Base-by-base conservation (phyloP, 2,888 invertebrate genomes). In the Drosophila testacea region DNA sequence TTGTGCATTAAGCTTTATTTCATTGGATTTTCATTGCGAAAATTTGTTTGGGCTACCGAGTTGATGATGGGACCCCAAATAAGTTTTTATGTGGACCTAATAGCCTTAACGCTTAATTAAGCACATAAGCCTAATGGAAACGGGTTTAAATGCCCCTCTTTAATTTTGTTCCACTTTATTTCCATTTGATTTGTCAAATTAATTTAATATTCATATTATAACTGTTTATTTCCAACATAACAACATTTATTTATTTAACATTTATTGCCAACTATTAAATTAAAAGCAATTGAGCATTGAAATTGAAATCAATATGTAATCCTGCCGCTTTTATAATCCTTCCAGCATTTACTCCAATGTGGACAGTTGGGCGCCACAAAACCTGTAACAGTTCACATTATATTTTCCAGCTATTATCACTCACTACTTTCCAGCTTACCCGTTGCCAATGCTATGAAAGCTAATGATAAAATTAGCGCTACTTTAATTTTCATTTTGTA, bases 61-160 rank as follows among this genome's bases (percentile, higher is more conserved):
- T 39, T 67, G 41, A 52, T 59, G 28, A 28, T 22, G 7, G 4
- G 11, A 6, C 27, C 16, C 28, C 30, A 30, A 16, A 41, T 13
- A 27, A 11, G 30, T 10, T 30, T 54, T 3, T 36, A 55, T 42
- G 32, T 50, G 46, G 13, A 13, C 36, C 64, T 64, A 74, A 81
- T 72, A 64, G 79, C 69, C 68, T 79, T 72, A 76, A 69, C 61
- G 69, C 56, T 62, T 50, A 61, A 76, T 76, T 72, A 64, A 72
- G 65, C 59, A 67, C 52, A 56, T 77, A 81, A 79, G 73, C 77
- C 61, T 77, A 77, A 81, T 81, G 79, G 74, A 70, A 71, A 56
- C 3, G 50, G 44, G 54, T 54, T 81, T 67, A 22, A 70, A 50
- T 59, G 41, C 28, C 13, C 30, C 56, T 13, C 34, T 22, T 22